Conservation (phyloP, 2,797 vertebrate genomes). For the Pitangus sulphuratus region DNA sequence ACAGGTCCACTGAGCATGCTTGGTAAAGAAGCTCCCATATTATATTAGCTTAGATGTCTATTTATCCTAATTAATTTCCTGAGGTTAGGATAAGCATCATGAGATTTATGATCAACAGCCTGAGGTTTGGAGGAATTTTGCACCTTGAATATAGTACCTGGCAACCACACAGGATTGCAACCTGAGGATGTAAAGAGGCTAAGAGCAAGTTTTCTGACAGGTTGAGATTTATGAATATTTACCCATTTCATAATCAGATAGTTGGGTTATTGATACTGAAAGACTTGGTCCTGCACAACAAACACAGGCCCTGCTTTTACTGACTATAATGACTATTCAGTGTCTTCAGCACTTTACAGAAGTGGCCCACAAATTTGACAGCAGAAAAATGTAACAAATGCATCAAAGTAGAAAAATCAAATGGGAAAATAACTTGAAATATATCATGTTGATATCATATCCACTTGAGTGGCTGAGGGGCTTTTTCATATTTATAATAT, state of each 20-base stretch:
- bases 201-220: neutral
- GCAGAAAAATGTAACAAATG: neutral
- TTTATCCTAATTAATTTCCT: neutral
- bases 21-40: fast-evolving
- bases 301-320: neutral
- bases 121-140: neutral
- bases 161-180: fast-evolving
- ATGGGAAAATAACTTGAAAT: neutral
- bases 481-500: neutral
- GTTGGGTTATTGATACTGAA: neutral
- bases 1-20: neutral
- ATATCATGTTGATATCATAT: too few relatives aligned
- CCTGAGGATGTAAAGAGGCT: neutral
- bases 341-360: neutral
- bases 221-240: neutral
- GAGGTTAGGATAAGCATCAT: neutral
- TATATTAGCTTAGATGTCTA: neutral
- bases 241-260: neutral
- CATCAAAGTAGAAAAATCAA: neutral
- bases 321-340: neutral
- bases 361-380: fast-evolving
- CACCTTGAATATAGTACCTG: neutral
- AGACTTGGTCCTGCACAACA: neutral
- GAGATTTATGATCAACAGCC: neutral
- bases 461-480: neutral